A percentile compares a stretch with the other conserved stretches of the same genome.
phyloP scores from a whole-genome alignment of 2,888 invertebrate species.

The Podotricha telesiphe region DNA sequence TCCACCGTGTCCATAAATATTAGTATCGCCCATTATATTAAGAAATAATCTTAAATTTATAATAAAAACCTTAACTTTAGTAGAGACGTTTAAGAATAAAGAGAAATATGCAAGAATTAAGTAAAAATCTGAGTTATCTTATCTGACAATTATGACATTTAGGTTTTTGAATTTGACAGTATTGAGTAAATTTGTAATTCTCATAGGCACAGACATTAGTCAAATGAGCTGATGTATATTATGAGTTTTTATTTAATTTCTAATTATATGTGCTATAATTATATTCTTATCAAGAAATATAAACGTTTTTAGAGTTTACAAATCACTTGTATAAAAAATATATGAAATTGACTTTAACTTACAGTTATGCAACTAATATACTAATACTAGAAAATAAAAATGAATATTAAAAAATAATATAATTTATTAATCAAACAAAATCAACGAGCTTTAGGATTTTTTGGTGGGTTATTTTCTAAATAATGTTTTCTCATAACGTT shows the following conservation, averaged over 20 bases:
- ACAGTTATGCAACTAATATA: too few relatives aligned
- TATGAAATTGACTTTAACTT: too few relatives aligned
- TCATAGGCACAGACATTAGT: not conserved
- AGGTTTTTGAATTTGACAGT: slow-evolving; percentile 6
- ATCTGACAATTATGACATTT: slow-evolving; percentile 24
- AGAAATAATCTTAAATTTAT: slow-evolving; percentile 12
- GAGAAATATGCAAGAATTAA: not conserved
- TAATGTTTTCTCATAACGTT: slow-evolving; percentile 84
- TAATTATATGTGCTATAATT: too few relatives aligned
- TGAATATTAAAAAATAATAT: not conserved
- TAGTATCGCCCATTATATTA: slow-evolving; percentile 47
- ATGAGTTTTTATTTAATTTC: too few relatives aligned
- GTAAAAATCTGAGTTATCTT: slow-evolving; percentile 7
- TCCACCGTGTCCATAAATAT: slow-evolving; percentile 45
- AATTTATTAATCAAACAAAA: slow-evolving; percentile 2
- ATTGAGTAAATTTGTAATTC: not conserved
- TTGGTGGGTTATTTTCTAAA: slow-evolving; percentile 51
- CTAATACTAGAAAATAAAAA: slow-evolving; percentile 1
- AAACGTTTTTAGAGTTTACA: too few relatives aligned
- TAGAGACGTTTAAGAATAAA: not conserved
- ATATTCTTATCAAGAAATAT: too few relatives aligned
- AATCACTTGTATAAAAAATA: too few relatives aligned
- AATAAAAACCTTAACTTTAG: not conserved
- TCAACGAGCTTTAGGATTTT: slow-evolving; percentile 32
- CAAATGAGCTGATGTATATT: not conserved